Conservation (phyloP, 2,113 vertebrate species). For the Tyrannus savana region DNA sequence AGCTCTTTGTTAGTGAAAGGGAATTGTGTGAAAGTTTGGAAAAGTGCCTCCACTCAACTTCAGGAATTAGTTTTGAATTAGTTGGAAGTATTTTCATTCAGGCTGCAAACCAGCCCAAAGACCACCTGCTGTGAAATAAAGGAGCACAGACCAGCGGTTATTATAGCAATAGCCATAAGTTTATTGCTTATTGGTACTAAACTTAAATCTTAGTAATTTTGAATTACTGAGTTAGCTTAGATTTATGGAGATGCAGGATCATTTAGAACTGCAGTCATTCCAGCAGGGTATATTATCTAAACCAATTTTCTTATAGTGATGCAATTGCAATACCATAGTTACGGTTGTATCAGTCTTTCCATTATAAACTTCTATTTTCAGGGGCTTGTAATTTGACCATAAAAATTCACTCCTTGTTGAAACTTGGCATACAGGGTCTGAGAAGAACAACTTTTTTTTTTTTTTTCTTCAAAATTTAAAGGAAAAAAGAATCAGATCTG, state of each 20-base stretch:
- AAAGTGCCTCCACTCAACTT: constrained; percentile 63
- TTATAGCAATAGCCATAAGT: constrained; percentile 80
- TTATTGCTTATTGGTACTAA: constrained; percentile 82
- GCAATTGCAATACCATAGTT: constrained; percentile 75
- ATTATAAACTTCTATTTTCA: constrained; percentile 80
- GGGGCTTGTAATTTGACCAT: constrained; percentile 78
- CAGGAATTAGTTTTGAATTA: constrained; percentile 74
- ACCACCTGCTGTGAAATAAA: constrained; percentile 79
- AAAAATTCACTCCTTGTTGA: constrained; percentile 79
- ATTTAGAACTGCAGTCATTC: constrained; percentile 78
- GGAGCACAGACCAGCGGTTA: constrained; percentile 71
- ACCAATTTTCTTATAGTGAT: constrained; percentile 79
- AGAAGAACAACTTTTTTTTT: constrained; percentile 9
- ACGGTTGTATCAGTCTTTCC: constrained; percentile 77
- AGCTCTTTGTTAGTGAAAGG: constrained; percentile 52
- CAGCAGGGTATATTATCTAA: constrained; percentile 80
- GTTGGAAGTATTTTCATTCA: constrained; percentile 65
- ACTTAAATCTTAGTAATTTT: constrained; percentile 82
- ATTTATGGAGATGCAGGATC: constrained; percentile 79
- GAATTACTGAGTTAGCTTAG: constrained; percentile 83
- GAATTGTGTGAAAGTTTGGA: constrained; percentile 56
- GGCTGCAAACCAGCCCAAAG: constrained; percentile 65
- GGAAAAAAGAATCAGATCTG: not conserved
- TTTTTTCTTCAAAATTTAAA: not conserved
- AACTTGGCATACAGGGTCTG: constrained; percentile 65